These are phyloP conservation scores for Bothrops jararaca DNA, from an alignment of 2,113 vertebrate species.

Conservation along the genomic window DNA sequence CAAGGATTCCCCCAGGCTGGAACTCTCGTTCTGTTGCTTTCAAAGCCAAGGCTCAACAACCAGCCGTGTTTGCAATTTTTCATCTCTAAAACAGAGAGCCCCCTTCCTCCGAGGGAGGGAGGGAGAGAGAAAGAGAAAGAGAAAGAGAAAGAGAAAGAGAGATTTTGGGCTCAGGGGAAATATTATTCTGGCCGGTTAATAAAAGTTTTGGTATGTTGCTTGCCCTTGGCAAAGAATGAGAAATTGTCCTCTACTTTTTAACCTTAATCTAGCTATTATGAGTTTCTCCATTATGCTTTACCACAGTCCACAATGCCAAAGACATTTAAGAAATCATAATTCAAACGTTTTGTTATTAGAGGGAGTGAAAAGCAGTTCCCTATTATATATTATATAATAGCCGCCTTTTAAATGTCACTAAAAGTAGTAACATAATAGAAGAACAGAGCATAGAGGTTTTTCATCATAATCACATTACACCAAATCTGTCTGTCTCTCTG, in stretches of 20 bases:
- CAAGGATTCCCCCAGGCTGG: no score
- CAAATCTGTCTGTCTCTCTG: conserved; percentile 24
- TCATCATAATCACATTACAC: neutral
- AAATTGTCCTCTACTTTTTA: neutral
- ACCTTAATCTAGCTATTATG: neutral
- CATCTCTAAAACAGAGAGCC: no score
- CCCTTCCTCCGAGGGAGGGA: no score
- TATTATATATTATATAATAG: neutral
- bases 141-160: no score
- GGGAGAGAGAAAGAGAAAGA: no score
- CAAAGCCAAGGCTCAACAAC: no score
- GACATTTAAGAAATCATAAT: neutral
- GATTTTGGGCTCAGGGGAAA: no score
- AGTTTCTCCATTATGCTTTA: neutral
- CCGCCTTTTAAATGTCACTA: neutral
- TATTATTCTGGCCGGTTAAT: no score
- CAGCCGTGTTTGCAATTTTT: no score
- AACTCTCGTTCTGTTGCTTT: no score
- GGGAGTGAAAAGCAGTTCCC: neutral
- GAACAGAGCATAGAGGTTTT: neutral
- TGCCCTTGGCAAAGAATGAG: neutral
- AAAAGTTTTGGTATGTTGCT: no score
- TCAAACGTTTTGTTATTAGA: neutral
- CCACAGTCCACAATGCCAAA: neutral
- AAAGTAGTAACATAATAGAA: fast-evolving